Base-by-base conservation (phyloP, 2,888 invertebrate genomes). In the Pycnomerus fuliginosus region DNA sequence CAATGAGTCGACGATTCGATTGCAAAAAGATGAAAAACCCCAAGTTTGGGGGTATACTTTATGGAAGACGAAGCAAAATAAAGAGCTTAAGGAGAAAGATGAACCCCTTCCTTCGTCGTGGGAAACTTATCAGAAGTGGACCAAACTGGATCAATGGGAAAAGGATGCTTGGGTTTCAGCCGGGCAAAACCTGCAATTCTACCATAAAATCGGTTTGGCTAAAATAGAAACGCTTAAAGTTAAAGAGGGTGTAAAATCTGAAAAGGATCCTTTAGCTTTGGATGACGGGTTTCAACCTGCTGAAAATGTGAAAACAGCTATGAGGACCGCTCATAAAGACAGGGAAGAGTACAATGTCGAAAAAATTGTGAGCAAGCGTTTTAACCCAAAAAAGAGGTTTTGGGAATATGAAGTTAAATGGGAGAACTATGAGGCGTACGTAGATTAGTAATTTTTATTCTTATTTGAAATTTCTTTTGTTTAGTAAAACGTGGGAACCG, bases 401-500 rank as follows among this genome's bases (percentile, higher is more conserved):
- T 85, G 85, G 54, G 90, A 90, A 71, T 91, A 90, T 72, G 75
- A 90, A 61, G 80, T 91, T 33, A 91, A 90, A 70, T 91, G 90
- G 90, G 88, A 90, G 65, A 85, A 87, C 31, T 85, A 84, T 59
- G 77, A 84, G 14, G 83, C 85, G 82, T 85, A 56, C 79, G 83
- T 78, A 31, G 16, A 11, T 16, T 27, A 7, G 27, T 35, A 22
- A 27, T 11, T n/a, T 16, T 24, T 14, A 7, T 36, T 38, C 25
- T 33, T 36, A n/a, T n/a, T 32, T 15, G 22, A 23, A 20, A 24
- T 35, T 40, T 45, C 7, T 22, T 35, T 36, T 41, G 61, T 45
- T 16, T 52, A 85, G 85, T 62, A 85, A 87, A 65, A 89, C 90
- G 3, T 91, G 90, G 90, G 90, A 91, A 67, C 87, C 89, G 0